These are phyloP conservation scores for Teleopsis dalmanni DNA, from an alignment of 1,140 invertebrate species.

Conservation along the genomic window DNA sequence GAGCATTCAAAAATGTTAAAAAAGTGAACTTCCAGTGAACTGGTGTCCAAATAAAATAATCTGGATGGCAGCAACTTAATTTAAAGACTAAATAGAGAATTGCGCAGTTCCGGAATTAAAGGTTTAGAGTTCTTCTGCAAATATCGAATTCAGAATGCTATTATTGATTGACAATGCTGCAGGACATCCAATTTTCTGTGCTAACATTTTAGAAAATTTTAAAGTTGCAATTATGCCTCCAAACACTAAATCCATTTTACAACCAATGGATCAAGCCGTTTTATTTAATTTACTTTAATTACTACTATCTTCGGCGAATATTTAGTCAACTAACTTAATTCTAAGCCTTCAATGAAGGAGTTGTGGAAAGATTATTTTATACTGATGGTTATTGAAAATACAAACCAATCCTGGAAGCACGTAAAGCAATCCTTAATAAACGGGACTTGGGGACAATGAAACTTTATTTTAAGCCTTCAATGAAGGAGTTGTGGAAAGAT, in stretches of 20 bases:
- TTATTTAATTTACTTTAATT: conserved; percentile 5
- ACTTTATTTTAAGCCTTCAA: background rate
- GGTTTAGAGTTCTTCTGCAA: background rate
- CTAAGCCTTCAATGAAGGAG: background rate
- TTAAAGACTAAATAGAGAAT: conserved; percentile 32
- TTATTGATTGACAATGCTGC: background rate
- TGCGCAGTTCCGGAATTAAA: conserved; percentile 23
- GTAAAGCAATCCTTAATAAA: background rate
- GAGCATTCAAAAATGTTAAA: conserved; percentile 26
- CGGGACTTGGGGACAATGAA: too few species aligned
- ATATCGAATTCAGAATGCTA: background rate
- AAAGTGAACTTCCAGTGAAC: conserved; percentile 38
- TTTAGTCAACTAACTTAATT: background rate
- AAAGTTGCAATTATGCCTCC: background rate
- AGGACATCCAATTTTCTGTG: background rate
- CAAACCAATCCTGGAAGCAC: background rate
- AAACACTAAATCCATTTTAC: background rate
- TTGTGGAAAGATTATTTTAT: conserved; percentile 7
- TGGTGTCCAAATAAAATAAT: conserved; percentile 43
- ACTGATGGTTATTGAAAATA: background rate
- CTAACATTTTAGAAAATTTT: background rate
- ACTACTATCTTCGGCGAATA: background rate
- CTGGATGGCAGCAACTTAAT: conserved; percentile 36
- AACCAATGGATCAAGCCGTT: conserved; percentile 3
- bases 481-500: conserved; percentile 5